Evolutionary conservation across 2,113 vertebrate species (phyloP).

Genomic region (Nannobrachium achirus): DNA sequence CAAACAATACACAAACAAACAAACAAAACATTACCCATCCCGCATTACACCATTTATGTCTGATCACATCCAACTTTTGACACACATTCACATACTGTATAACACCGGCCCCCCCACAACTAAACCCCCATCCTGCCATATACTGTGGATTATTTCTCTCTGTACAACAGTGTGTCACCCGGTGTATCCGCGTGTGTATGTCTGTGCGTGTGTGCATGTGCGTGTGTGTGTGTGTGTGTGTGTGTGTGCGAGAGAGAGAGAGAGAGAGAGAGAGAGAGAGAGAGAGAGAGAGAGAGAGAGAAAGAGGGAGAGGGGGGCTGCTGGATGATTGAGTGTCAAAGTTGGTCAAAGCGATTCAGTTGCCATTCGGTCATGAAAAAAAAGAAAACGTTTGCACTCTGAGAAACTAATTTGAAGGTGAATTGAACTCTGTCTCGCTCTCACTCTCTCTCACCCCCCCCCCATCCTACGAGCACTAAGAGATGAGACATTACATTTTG

Average conservation of each 20-base stretch:
- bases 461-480: too few relatives aligned
- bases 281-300: not conserved
- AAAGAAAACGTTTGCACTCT: not conserved
- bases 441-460: not conserved
- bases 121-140: conserved; percentile 26
- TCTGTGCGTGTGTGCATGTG: not conserved
- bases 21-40: conserved; percentile 49
- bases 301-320: conserved; percentile 2
- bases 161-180: too few relatives aligned
- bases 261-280: conserved; percentile 13
- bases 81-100: conserved; percentile 14
- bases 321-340: not conserved
- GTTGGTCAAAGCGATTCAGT: not conserved
- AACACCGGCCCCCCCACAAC: not conserved
- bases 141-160: too few relatives aligned
- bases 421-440: not conserved
- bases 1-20: conserved; percentile 65
- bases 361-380: not conserved
- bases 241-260: too few relatives aligned
- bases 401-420: not conserved
- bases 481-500: too few relatives aligned
- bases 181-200: not conserved
- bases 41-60: conserved; percentile 25
- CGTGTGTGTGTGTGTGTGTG: not conserved
- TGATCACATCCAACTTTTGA: conserved; percentile 15